A percentile compares a stretch with the other conserved stretches of the same genome.
These are phyloP conservation scores for Clinocottus analis DNA, from an alignment of 2,113 vertebrate species.

Conservation along the genomic window DNA sequence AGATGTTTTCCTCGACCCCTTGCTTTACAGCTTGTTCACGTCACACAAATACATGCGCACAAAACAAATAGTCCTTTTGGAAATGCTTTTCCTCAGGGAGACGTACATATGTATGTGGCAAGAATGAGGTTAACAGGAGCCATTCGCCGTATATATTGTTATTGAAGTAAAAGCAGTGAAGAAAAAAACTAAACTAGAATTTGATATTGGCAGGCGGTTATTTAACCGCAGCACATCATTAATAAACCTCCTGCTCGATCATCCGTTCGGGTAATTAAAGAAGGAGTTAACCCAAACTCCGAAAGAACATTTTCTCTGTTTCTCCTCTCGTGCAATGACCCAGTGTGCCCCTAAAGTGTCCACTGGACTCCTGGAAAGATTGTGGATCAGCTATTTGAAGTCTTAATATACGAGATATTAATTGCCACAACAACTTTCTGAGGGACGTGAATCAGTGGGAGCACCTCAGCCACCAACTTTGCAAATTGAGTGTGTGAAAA, in stretches of 20 bases:
- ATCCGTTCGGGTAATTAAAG: background rate
- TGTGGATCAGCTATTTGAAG: too few relatives aligned
- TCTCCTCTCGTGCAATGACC: background rate
- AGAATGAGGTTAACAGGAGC: background rate
- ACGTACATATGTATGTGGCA: background rate
- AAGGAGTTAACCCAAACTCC: background rate
- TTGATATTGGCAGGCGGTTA: background rate
- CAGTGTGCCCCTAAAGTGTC: background rate
- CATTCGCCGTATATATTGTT: background rate
- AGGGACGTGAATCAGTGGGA: background rate
- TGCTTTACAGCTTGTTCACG: background rate
- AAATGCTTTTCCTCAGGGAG: background rate
- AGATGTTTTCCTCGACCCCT: slow-evolving; percentile 48
- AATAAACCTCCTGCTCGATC: background rate
- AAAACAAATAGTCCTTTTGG: slow-evolving; percentile 5
- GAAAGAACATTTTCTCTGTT: background rate
- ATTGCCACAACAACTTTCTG: background rate
- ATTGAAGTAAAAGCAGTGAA: background rate
- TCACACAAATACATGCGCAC: slow-evolving; percentile 12
- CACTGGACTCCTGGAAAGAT: background rate
- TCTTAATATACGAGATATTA: background rate
- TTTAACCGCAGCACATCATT: background rate
- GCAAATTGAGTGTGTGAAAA: background rate
- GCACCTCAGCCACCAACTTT: background rate
- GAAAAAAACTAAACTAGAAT: background rate